Evolutionary conservation across 2,888 invertebrate species (phyloP).

Genomic region (Cheilosia vulpina): DNA sequence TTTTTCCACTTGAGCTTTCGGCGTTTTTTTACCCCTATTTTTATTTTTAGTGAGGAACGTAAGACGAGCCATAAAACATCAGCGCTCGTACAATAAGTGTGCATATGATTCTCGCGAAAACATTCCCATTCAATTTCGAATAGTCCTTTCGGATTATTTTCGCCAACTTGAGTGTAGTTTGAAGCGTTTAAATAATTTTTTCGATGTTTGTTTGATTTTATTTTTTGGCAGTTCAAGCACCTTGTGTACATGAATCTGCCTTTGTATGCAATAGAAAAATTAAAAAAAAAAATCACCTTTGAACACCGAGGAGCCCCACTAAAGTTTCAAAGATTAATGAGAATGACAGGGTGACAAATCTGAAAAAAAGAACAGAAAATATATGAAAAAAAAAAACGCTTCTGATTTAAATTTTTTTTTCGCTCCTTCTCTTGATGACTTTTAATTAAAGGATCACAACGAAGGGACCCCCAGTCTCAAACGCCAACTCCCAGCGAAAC

Average conservation of each 20-base stretch:
- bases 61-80: conserved; percentile 32
- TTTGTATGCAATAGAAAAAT: not conserved
- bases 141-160: conserved; percentile 23
- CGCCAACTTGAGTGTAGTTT: conserved; percentile 60
- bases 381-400: not conserved
- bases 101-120: conserved; percentile 17
- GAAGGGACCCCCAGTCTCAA: conserved; percentile 40
- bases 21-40: not conserved
- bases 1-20: conserved; percentile 66
- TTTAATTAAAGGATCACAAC: conserved; percentile 71
- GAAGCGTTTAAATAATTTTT: conserved; percentile 53
- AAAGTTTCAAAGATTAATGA: conserved; percentile 67
- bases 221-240: conserved; percentile 28
- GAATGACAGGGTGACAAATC: conserved; percentile 72
- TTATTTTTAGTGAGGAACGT: conserved; percentile 31
- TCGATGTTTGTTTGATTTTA: conserved; percentile 29
- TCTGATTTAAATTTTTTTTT: conserved; percentile 21
- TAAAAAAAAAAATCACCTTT: conserved; percentile 47
- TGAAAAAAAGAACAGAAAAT: conserved; percentile 40
- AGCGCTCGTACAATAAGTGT: conserved; percentile 20
- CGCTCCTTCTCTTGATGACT: conserved; percentile 67
- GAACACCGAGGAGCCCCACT: conserved; percentile 46
- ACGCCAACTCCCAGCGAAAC: conserved; percentile 64
- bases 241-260: conserved; percentile 30
- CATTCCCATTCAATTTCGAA: conserved; percentile 20